These are phyloP conservation scores for Rambutsinella grinnellia DNA, from an alignment of 2,888 invertebrate genomes.

Conservation along the genomic window DNA sequence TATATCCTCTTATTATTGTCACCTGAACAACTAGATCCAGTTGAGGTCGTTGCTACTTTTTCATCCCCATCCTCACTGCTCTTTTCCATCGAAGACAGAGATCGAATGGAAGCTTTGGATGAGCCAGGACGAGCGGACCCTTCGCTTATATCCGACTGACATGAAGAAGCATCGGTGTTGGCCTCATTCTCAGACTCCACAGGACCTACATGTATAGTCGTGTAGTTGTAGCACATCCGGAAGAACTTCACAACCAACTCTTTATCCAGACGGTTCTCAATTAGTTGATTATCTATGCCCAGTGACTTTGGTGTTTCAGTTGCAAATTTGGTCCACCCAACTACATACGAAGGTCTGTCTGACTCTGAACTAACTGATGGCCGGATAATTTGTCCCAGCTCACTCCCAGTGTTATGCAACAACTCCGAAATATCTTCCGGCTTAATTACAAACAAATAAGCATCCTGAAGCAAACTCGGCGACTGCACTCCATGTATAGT, in stretches of 20 bases:
- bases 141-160: slow-evolving; percentile 24
- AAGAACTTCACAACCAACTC: background rate
- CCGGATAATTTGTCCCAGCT: slow-evolving; percentile 15
- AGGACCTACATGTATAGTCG: background rate
- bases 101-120: too few species aligned
- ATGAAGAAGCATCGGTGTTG: background rate
- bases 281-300: background rate
- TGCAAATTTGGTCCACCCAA: slow-evolving; percentile 13
- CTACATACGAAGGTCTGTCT: background rate
- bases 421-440: too few species aligned
- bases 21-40: slow-evolving; percentile 21
- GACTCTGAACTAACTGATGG: background rate
- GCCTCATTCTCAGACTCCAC: background rate
- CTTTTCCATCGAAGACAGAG: too few species aligned
- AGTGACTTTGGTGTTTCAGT: slow-evolving; percentile 13
- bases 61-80: too few species aligned
- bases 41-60: background rate
- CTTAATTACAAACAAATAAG: too few species aligned
- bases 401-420: too few species aligned
- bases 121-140: slow-evolving; percentile 14
- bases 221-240: background rate
- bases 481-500: too few species aligned
- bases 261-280: background rate
- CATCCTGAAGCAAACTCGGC: too few species aligned
- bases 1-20: too few species aligned